Base-by-base conservation (phyloP, 1,140 invertebrate genomes). In the Epicauta chinensis region DNA sequence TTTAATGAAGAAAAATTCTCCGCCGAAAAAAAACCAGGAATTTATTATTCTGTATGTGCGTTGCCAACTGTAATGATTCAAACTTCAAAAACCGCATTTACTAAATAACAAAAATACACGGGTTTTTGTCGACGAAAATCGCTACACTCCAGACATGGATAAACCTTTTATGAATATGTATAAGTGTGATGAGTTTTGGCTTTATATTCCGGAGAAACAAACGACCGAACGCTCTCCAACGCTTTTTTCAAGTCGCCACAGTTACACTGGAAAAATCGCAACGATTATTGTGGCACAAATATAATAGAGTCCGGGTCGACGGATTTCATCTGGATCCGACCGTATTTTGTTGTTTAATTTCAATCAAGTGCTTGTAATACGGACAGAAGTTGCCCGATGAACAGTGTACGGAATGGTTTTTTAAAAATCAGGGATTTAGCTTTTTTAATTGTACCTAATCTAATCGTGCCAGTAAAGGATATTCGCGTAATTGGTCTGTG, bases 371-470 rank as follows among this genome's bases (percentile, higher is more conserved):
- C n/a, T n/a, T n/a, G n/a, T n/a, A n/a, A n/a, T n/a, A n/a, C n/a
- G n/a, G n/a, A n/a, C n/a, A n/a, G n/a, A n/a, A n/a, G n/a, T n/a
- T n/a, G n/a, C n/a, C n/a, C 41, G 6, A 12, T 11, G n/a, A 55
- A 50, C 46, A 55, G 53, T 13, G 51, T 58, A n/a, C 34, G 36
- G 10, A 51, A 51, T 41, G 32, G 49, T 38, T 51, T 41, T 58
- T 60, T 55, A 52, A 60, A 60, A 60, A 51, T 57, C 49, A 44
- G 34, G 56, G 59, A 53, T 60, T 60, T 58, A 55, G 54, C 59
- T 55, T 60, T 60, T 60, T 60, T 60, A 58, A 58, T 58, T 53
- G 52, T 50, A 47, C 50, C 46, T 58, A 60, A 58, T 58, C 59
- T 60, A 60, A 60, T 60, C 59, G 56, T 41, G 43, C 52, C 17